Percentiles rank a stretch among this genome's conserved stretches.
These are phyloP conservation scores for Heterohyrax brucei DNA, from an alignment of 2,797 vertebrate genomes.

Conservation along the genomic window DNA sequence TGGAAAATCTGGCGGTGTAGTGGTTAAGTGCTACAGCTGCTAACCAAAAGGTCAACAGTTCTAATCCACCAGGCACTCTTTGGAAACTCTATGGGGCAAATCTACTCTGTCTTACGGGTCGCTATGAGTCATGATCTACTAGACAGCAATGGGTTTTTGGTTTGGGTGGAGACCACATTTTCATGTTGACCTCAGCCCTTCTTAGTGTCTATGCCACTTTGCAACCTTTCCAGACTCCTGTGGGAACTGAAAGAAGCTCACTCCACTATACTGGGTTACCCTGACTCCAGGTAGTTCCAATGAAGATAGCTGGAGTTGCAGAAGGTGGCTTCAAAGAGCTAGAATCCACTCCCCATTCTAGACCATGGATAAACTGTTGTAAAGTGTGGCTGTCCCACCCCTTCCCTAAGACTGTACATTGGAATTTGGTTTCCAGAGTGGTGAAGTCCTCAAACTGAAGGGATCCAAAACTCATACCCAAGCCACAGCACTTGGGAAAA, in stretches of 20 bases:
- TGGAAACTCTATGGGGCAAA: too few species aligned
- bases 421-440: constrained; percentile 67
- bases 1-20: too few species aligned
- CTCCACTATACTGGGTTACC: not conserved
- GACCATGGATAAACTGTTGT: constrained; percentile 27
- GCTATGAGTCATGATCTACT: too few species aligned
- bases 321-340: not conserved
- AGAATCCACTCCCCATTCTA: constrained; percentile 25
- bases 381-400: constrained; percentile 24
- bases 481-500: constrained; percentile 17
- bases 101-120: too few species aligned
- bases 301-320: not conserved
- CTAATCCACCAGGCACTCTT: too few species aligned
- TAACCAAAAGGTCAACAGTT: too few species aligned
- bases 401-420: constrained; percentile 1
- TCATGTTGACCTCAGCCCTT: not conserved
- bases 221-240: not conserved
- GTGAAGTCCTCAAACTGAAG: constrained; percentile 60
- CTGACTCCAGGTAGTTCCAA: not conserved
- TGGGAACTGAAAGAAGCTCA: not conserved
- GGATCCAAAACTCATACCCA: constrained; percentile 14
- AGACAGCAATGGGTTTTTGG: too few species aligned
- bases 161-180: not conserved
- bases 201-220: not conserved
- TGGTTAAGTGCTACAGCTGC: too few species aligned